Conservation (phyloP, 2,113 vertebrate species). For the Myrmecophaga tridactyla region DNA sequence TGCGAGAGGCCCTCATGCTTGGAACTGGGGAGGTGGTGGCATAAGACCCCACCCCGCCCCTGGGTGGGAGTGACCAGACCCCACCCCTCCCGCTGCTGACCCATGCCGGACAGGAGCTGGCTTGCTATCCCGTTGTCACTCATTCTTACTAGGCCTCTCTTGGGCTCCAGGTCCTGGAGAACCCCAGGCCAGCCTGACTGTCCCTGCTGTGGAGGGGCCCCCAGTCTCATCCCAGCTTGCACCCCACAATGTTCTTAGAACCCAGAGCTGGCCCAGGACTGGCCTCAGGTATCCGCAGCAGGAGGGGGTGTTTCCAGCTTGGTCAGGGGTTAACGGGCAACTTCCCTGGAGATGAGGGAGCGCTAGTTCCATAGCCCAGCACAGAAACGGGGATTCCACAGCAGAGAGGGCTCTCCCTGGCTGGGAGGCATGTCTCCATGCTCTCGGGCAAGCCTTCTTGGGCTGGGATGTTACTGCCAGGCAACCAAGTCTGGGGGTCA, state of each 20-base stretch:
- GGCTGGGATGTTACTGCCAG: not conserved
- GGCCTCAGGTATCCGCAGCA: not conserved
- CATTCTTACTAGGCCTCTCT: not conserved
- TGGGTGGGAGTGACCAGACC: not conserved
- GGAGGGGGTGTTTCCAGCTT: not conserved
- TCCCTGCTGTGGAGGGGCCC: not conserved
- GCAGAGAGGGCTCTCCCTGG: not conserved
- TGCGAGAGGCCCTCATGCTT: not conserved
- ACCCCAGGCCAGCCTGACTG: not conserved
- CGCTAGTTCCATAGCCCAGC: not conserved
- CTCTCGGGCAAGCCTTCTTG: not conserved
- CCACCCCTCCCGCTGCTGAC: fast-evolving
- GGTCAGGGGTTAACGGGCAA: not conserved
- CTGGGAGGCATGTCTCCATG: fast-evolving
- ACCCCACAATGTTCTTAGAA: not conserved
- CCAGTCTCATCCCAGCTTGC: not conserved
- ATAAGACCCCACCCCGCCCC: not conserved
- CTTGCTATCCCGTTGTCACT: not conserved
- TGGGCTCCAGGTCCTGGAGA: not conserved
- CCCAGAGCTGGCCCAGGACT: not conserved
- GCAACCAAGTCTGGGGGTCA: not conserved
- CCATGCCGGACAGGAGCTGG: not conserved
- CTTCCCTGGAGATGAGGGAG: not conserved
- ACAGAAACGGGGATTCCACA: not conserved
- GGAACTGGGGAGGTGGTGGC: not conserved